Conservation (phyloP, 2,113 vertebrate genomes). For the Gymnobelideus leadbeateri region DNA sequence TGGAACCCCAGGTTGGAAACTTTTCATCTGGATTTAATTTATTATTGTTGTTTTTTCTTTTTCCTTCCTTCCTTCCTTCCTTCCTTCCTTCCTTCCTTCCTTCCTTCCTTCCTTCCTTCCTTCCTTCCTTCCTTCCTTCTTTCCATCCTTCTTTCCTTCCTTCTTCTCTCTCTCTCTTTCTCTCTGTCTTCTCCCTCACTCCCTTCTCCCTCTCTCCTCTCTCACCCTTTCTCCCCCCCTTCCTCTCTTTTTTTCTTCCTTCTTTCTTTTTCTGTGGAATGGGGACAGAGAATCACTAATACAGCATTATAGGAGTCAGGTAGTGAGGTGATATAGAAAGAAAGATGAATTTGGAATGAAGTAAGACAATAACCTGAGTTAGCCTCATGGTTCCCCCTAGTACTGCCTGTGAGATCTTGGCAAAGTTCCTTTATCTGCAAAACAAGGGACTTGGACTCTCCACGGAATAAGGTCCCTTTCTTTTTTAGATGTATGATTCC, state of each 20-base stretch:
- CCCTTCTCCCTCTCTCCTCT: too few relatives aligned
- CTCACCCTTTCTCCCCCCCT: too few relatives aligned
- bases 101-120: too few relatives aligned
- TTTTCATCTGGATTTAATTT: background rate
- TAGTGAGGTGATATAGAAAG: background rate
- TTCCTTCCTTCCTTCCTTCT: too few relatives aligned
- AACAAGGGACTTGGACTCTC: background rate
- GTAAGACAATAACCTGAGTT: background rate
- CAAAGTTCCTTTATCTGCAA: background rate
- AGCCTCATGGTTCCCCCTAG: background rate
- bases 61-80: background rate
- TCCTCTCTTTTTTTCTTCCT: too few relatives aligned
- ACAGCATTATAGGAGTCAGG: background rate
- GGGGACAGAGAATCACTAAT: background rate
- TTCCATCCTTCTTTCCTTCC: background rate
- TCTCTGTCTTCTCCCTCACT: too few relatives aligned
- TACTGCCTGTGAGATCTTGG: background rate
- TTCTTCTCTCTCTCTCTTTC: background rate
- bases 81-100: too few relatives aligned
- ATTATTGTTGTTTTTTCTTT: background rate
- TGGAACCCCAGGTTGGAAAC: background rate
- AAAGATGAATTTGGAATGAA: background rate
- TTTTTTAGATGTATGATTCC: background rate
- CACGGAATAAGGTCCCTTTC: background rate
- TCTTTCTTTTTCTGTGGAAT: too few relatives aligned